Percentiles rank a stretch among this genome's conserved stretches.
These are phyloP conservation scores for Zosterops hypoxanthus DNA, from an alignment of 2,113 vertebrate genomes.

Conservation along the genomic window DNA sequence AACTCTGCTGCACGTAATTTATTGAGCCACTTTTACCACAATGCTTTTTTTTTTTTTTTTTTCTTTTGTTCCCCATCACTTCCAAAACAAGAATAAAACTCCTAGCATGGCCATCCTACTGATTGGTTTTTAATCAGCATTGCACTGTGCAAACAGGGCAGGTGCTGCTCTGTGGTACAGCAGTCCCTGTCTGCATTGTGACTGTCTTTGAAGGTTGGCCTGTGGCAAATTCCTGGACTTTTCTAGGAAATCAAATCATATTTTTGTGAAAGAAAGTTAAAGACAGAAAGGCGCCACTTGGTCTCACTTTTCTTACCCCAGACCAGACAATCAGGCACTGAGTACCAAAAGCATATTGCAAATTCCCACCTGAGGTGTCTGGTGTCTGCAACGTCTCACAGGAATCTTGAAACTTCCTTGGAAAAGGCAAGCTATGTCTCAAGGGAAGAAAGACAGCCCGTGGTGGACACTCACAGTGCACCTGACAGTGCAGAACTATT, in stretches of 20 bases:
- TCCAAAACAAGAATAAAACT: background rate
- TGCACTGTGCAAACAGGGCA: background rate
- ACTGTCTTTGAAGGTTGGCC: background rate
- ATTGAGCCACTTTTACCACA: background rate
- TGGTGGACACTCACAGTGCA: background rate
- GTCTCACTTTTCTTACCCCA: background rate
- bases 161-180: background rate
- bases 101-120: background rate
- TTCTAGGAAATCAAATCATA: background rate
- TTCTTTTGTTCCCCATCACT: background rate
- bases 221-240: background rate
- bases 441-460: background rate
- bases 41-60: background rate
- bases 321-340: background rate
- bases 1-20: background rate
- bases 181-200: background rate
- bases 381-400: background rate
- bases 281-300: background rate
- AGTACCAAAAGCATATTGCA: background rate
- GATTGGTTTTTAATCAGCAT: fast-evolving
- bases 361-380: background rate
- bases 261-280: background rate
- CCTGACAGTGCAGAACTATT: background rate
- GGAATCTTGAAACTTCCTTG: background rate
- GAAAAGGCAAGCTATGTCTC: background rate